Conservation (phyloP, 1,140 invertebrate genomes). For the Drosophila varians region DNA sequence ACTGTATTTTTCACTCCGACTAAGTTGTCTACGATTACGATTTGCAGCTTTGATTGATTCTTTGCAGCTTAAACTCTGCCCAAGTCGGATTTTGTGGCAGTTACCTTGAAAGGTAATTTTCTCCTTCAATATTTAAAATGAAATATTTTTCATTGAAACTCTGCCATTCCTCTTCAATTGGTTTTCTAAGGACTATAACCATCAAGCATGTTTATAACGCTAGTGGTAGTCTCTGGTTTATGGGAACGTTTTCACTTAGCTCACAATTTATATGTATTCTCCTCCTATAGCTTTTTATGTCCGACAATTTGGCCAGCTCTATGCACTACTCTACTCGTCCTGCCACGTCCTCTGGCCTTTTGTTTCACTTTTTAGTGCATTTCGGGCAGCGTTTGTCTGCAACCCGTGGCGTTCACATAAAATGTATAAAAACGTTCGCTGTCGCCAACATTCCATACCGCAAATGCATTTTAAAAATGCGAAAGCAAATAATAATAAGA, state of each 20-base stretch:
- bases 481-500: slow-evolving; percentile 56
- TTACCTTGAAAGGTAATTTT: background rate
- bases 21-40: slow-evolving; percentile 9
- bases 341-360: background rate
- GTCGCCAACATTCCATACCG: slow-evolving; percentile 51
- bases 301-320: slow-evolving; percentile 34
- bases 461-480: slow-evolving; percentile 55
- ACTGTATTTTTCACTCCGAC: slow-evolving; percentile 1
- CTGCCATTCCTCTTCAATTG: no score
- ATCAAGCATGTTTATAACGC: slow-evolving; percentile 30
- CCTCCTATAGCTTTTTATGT: slow-evolving; percentile 30
- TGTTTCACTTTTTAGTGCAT: background rate
- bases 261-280: slow-evolving; percentile 30
- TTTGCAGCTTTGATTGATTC: slow-evolving; percentile 19
- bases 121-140: background rate
- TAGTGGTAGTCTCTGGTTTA: slow-evolving; percentile 20
- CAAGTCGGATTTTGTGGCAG: slow-evolving; percentile 3
- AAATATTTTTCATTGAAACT: no score
- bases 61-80: slow-evolving; percentile 6
- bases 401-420: slow-evolving; percentile 25
- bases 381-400: slow-evolving; percentile 24
- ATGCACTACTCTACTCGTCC: slow-evolving; percentile 31
- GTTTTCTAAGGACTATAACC: no score
- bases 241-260: slow-evolving; percentile 48
- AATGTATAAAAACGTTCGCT: slow-evolving; percentile 54